Base-by-base conservation (phyloP, 2,888 invertebrate genomes). In the Calameuta filiformis region DNA sequence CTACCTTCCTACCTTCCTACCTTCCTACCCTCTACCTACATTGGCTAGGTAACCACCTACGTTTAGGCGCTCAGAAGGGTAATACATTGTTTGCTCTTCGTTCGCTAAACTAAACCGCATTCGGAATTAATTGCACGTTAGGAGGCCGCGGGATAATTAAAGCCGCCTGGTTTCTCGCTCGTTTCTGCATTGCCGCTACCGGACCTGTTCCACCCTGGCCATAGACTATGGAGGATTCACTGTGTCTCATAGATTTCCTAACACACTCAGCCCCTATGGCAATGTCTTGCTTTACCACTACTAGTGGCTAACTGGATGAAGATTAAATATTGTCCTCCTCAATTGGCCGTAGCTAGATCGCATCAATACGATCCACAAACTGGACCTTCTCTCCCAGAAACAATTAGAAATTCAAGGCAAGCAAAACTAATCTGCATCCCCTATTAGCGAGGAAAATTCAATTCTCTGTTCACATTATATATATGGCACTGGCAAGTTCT, bases 31-130 rank as follows among this genome's bases (percentile, higher is more conserved):
- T 76, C 81, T 79, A 82, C 81, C 85, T 79, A 82, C 81, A 56
- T 23, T 9, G 23, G 56, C 56, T 56, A 23, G 56, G 83, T 88
- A 89, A 88, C 88, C 88, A 85, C 84, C 88, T 84, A 87, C 88
- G 86, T 88, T 89, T 88, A 89, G 88, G 81, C 83, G 86, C 84
- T 84, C 83, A 84, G 79, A 81, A 79, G 83, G 85, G 84, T 89
- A 88, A 89, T 89, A 88, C 88, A 89, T 88, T 89, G 88, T 89
- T 89, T 89, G 89, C 88, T 89, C 86, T 88, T 86, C 88, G 87
- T 89, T 87, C 87, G 88, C 88, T 89, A 88, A 89, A 89, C 89
- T 89, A 88, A 89, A 89, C 89, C 89, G 87, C 89, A 89, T 89
- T 88, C 84, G 87, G 88, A 89, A 89, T 89, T 89, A 89, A 89